Evolutionary conservation across 2,113 vertebrate genomes (phyloP), one percentile per base, ranked within the genome.

Genomic region (Pterocles orientalis): DNA sequence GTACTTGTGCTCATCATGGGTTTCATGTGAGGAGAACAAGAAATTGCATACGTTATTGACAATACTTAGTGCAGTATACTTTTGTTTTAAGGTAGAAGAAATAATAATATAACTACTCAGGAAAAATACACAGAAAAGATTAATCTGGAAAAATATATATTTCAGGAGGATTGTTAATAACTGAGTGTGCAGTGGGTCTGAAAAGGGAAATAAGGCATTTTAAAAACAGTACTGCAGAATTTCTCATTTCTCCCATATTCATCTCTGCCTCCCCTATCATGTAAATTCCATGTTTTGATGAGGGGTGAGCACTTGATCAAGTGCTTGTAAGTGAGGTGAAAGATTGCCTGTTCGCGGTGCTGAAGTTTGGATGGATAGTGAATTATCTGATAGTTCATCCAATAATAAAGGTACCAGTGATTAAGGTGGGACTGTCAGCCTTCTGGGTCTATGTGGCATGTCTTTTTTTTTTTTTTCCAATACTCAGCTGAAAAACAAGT

Each of bases 161-260:
- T 65, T 84, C 18, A 80, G 15, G 23, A 62, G 23, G 10, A 13
- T 54, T 58, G 19, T 28, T 66, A 8, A 18, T 41, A 65, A 33
- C 15, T 39, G 54, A 69, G 6, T 1, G 0, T 33, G 28, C 48
- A 65, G 23, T 56, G 2, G 1, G 45, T 65, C 16, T 68, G 61
- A 79, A 45, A 7, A 85, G 26, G 53, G 39, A 87, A 48, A 72
- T 31, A 4, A 78, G 39, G 6, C 8, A 9, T 56, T 87, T 68
- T 7, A 36, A 69, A 84, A 88, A 60, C 29, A 6, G 4, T 7
- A 3, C 10, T 48, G 6, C 11, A 47, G 20, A 60, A 34, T 28
- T 89, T 65, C 14, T 61, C 6, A 28, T 18, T 77, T 73, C 3
- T 86, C 2, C 8, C 2, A 1, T 25, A 12, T 81, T 83, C 17